These are phyloP conservation scores for Palloptera scutellata DNA, from an alignment of 2,888 invertebrate species.

Conservation along the genomic window DNA sequence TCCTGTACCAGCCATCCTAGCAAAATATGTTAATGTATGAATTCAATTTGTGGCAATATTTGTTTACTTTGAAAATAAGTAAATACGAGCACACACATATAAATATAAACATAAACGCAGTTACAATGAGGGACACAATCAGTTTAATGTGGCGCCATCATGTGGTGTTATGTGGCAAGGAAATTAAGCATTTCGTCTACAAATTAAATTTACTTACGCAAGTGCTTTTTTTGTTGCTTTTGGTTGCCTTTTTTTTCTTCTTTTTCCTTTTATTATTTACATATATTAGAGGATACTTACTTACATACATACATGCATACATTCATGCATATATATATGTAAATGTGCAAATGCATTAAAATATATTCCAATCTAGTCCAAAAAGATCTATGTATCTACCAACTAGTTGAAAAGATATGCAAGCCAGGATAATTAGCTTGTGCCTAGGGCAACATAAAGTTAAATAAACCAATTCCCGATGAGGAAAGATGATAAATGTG, in stretches of 20 bases:
- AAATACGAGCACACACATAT: constrained; percentile 3
- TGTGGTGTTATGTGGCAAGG: constrained; percentile 26
- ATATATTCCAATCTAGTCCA: no score
- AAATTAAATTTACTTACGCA: constrained; percentile 26
- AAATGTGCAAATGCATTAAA: no score
- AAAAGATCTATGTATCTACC: no score
- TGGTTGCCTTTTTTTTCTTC: background rate
- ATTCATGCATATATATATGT: no score
- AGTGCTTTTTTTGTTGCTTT: constrained; percentile 16
- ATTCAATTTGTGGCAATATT: constrained; percentile 1
- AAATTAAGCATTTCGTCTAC: constrained; percentile 5
- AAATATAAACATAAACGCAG: background rate
- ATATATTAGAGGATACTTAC: background rate
- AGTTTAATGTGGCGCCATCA: constrained; percentile 23
- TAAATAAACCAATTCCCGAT: no score
- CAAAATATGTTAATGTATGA: no score
- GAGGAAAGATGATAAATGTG: no score
- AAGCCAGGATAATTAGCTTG: no score
- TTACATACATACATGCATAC: background rate
- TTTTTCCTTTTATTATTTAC: constrained; percentile 1
- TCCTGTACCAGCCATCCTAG: no score
- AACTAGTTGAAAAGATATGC: no score
- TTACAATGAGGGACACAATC: constrained; percentile 11
- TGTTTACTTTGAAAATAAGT: background rate
- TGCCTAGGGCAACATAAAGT: no score